phyloP scores from a whole-genome alignment of 2,888 invertebrate species.

The Notodonta ziczac region DNA sequence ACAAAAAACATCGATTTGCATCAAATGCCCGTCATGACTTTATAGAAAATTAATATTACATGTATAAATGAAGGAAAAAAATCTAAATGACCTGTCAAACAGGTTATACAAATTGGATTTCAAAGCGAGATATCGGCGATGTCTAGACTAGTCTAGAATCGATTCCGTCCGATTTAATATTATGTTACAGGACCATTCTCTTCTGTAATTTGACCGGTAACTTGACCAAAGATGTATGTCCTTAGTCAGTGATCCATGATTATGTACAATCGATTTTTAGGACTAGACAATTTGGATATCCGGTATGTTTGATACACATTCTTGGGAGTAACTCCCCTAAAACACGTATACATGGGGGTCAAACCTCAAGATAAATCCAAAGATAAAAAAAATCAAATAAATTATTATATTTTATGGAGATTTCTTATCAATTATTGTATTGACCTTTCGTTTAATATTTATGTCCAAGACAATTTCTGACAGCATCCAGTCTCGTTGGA shows the following conservation, averaged over 20 bases:
- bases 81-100: neutral
- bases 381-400: too few species aligned
- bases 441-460: neutral
- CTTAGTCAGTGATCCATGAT: too few species aligned
- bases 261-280: too few species aligned
- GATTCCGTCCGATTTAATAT: too few species aligned
- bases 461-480: neutral
- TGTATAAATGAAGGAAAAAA: slow-evolving; percentile 4
- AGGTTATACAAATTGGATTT: slow-evolving; percentile 1
- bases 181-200: neutral
- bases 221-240: too few species aligned
- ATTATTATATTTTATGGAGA: too few species aligned
- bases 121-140: neutral
- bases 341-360: too few species aligned
- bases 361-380: too few species aligned
- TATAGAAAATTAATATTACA: slow-evolving; percentile 13
- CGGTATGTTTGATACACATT: too few species aligned
- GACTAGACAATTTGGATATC: too few species aligned
- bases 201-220: too few species aligned
- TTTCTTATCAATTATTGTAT: neutral
- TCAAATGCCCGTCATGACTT: slow-evolving; percentile 7
- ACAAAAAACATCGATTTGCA: slow-evolving; percentile 7
- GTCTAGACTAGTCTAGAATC: neutral
- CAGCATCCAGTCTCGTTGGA: slow-evolving; percentile 1
- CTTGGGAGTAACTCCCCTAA: too few species aligned